phyloP scores from a whole-genome alignment of 2,888 invertebrate genomes.

The Cataglyphis altisquamis region DNA sequence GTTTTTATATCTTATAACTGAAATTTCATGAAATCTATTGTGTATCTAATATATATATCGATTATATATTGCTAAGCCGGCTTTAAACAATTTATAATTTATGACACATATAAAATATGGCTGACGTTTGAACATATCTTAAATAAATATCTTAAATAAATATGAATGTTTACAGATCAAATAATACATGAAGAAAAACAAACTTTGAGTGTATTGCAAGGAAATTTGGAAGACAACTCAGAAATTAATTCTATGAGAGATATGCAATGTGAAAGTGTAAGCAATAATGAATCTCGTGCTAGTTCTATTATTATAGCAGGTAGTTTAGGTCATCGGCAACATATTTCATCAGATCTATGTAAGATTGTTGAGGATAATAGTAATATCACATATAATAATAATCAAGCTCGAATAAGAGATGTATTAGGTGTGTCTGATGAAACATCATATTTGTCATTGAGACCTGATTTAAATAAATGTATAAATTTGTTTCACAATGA shows the following conservation, averaged over 20 bases:
- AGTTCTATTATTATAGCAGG: conserved; percentile 31
- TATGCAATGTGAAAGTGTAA: background rate
- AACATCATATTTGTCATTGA: conserved; percentile 1
- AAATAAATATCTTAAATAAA: background rate
- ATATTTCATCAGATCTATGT: background rate
- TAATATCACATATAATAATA: background rate
- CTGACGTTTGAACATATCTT: background rate
- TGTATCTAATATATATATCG: background rate
- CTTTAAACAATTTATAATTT: background rate
- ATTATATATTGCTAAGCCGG: background rate
- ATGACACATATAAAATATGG: background rate
- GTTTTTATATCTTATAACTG: background rate
- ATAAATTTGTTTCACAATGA: conserved; percentile 53
- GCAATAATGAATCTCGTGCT: background rate
- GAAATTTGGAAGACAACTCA: background rate
- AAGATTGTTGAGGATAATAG: background rate
- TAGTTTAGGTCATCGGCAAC: background rate
- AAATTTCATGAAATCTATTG: background rate
- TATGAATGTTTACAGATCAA: conserved; percentile 52
- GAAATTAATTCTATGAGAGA: background rate
- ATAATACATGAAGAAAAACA: background rate
- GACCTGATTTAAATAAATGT: conserved; percentile 66
- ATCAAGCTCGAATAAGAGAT: background rate
- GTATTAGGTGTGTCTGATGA: background rate
- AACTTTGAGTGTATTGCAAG: background rate